Conservation (phyloP, 1,140 invertebrate species). For the Scaptodrosophila lebanonensis region DNA sequence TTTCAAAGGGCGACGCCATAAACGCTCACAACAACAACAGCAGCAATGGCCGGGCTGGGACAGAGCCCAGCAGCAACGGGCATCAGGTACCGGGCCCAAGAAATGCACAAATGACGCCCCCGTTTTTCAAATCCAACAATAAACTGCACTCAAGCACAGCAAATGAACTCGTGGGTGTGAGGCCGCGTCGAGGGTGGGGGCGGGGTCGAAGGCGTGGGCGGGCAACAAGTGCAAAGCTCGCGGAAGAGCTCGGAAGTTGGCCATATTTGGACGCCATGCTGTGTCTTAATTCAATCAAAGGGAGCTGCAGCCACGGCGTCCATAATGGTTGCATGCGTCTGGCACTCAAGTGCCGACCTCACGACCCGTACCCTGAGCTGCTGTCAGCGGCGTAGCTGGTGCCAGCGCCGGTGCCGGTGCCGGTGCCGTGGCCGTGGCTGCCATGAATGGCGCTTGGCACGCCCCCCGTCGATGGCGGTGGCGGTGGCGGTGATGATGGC, state of each 20-base stretch:
- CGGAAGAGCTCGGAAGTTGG: conserved; percentile 1
- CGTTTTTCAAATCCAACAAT: neutral
- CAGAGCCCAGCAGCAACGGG: conserved; percentile 18
- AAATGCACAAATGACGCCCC: neutral
- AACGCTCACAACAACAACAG: too few relatives aligned
- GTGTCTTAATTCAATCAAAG: neutral
- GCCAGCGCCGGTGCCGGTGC: too few relatives aligned
- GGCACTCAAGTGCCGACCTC: neutral
- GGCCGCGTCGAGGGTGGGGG: too few relatives aligned
- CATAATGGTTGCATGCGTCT: too few relatives aligned
- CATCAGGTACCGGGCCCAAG: neutral
- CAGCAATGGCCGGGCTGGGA: too few relatives aligned
- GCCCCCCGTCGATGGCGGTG: too few relatives aligned
- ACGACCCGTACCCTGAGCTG: neutral
- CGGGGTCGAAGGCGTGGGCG: too few relatives aligned
- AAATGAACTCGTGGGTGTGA: too few relatives aligned
- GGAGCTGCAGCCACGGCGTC: neutral
- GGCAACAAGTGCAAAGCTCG: too few relatives aligned
- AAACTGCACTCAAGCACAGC: neutral
- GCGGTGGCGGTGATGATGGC: too few relatives aligned
- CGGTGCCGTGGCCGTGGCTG: too few relatives aligned
- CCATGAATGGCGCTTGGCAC: neutral
- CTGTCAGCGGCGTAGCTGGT: too few relatives aligned
- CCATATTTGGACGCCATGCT: conserved; percentile 20
- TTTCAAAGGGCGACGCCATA: neutral